A percentile compares a stretch with the other conserved stretches of the same genome.
Evolutionary conservation across 2,797 vertebrate genomes (phyloP).

Genomic region (Iguana delicatissima): DNA sequence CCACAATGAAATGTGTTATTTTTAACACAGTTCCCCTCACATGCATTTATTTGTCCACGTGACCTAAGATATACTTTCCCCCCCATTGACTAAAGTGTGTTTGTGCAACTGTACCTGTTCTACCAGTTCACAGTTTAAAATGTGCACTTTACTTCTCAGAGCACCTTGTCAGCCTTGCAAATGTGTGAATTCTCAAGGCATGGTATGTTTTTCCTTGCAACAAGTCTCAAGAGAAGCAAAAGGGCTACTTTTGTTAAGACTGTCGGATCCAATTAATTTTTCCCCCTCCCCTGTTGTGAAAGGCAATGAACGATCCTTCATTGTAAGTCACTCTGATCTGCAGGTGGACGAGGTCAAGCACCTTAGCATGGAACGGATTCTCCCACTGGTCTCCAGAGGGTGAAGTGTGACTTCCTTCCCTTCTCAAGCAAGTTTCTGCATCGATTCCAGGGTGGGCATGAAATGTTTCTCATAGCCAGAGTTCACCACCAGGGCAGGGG

Average conservation of each 20-base stretch:
- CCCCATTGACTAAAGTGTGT: no score
- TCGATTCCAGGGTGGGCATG: constrained; percentile 72
- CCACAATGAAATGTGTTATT: no score
- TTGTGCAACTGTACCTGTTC: no score
- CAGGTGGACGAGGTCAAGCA: background rate
- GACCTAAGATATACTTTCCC: no score
- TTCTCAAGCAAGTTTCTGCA: constrained; percentile 55
- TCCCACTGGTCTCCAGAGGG: background rate
- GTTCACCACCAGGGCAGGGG: background rate
- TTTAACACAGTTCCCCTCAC: no score
- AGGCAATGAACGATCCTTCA: background rate
- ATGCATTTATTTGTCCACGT: no score
- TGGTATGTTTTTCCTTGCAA: no score
- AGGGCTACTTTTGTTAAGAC: background rate
- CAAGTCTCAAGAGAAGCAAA: background rate
- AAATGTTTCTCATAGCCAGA: constrained; percentile 77
- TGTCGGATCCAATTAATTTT: background rate
- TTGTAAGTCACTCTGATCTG: background rate
- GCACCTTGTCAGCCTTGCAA: no score
- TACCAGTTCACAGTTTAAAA: no score
- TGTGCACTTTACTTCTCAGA: no score
- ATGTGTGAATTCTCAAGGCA: no score
- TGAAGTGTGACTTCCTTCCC: no score
- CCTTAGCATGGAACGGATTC: background rate
- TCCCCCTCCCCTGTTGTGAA: background rate